Conservation (phyloP, 2,888 invertebrate genomes). For the Catocala fraxini region DNA sequence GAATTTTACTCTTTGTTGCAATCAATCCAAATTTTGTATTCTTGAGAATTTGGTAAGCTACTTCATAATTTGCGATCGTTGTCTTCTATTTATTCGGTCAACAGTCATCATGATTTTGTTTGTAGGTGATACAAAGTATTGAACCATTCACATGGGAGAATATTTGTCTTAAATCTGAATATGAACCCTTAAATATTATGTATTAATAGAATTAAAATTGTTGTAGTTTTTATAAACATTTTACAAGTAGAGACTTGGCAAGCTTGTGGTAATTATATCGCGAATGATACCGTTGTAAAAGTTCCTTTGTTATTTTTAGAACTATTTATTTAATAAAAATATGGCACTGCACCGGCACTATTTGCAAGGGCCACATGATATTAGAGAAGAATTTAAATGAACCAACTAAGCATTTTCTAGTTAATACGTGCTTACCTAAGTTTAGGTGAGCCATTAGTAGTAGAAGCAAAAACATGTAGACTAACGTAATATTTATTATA, state of each 20-base stretch:
- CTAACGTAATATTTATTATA: constrained; percentile 8
- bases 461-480: constrained; percentile 21
- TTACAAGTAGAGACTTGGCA: constrained; percentile 52
- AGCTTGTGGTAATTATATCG: constrained; percentile 37
- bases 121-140: constrained; percentile 23
- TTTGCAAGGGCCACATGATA: constrained; percentile 43
- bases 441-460: constrained; percentile 27
- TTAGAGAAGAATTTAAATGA: constrained; percentile 42
- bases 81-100: no score
- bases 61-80: neutral
- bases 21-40: no score
- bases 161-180: constrained; percentile 20
- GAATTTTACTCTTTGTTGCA: no score
- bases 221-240: constrained; percentile 64
- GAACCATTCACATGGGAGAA: constrained; percentile 46
- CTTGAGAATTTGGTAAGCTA: no score
- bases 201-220: constrained; percentile 47
- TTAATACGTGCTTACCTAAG: constrained; percentile 24
- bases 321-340: constrained; percentile 40
- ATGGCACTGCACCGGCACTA: constrained; percentile 47
- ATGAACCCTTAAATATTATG: constrained; percentile 33
- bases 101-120: neutral
- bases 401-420: constrained; percentile 44
- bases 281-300: constrained; percentile 29
- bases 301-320: constrained; percentile 54